Evolutionary conservation across 1,140 invertebrate genomes (phyloP).

Genomic region (Bombus confusus): DNA sequence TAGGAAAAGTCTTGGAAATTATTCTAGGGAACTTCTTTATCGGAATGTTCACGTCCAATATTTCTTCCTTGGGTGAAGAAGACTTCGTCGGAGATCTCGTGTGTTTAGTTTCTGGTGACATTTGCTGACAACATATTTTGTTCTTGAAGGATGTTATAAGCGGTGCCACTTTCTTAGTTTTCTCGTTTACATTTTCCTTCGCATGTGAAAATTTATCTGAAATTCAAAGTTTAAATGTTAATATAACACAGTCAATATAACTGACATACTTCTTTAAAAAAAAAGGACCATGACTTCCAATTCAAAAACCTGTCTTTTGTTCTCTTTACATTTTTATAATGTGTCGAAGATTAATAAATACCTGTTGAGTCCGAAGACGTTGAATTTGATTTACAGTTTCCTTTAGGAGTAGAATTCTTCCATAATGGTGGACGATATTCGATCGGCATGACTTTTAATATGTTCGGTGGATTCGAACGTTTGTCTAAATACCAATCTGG

Average conservation of each 20-base stretch:
- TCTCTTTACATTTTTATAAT: neutral
- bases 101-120: neutral
- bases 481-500: conserved; percentile 85
- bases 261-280: neutral
- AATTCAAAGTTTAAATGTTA: no score
- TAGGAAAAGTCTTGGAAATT: conserved; percentile 58
- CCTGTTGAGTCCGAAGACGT: neutral
- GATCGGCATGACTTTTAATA: conserved; percentile 52
- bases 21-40: neutral
- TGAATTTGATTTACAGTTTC: neutral
- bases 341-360: neutral
- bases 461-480: conserved; percentile 54
- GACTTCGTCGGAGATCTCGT: neutral
- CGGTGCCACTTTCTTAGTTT: no score
- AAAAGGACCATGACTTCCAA: neutral
- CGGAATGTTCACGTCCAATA: neutral
- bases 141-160: no score
- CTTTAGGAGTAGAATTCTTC: conserved; percentile 20
- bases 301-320: neutral
- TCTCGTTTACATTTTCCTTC: neutral
- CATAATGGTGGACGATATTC: conserved; percentile 57
- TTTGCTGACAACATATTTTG: neutral
- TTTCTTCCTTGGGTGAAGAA: neutral
- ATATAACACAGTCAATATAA: no score
- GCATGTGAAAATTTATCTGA: neutral